Evolutionary conservation across 1,140 invertebrate genomes (phyloP).

Genomic region (Colletes latitarsis): DNA sequence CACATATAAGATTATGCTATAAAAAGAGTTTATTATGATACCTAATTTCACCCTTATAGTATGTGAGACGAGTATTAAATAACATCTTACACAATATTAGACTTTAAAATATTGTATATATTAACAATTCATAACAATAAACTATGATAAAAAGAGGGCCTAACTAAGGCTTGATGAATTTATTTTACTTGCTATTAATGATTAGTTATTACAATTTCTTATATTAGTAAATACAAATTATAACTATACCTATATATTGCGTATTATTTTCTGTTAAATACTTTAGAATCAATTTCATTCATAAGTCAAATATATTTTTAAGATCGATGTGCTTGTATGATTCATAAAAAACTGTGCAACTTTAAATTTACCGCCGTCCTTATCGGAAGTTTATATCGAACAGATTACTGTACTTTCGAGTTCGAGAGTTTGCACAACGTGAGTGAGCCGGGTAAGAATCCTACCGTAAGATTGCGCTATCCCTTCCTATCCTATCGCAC

Average conservation of each 20-base stretch:
- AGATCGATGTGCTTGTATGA: background rate
- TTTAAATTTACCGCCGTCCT: slow-evolving; percentile 30
- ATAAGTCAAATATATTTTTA: too few relatives aligned
- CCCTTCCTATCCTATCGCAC: slow-evolving; percentile 13
- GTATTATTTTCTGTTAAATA: background rate
- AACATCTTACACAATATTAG: slow-evolving; percentile 12
- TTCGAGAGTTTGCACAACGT: slow-evolving; percentile 18
- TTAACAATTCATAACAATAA: slow-evolving; percentile 9
- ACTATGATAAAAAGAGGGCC: background rate
- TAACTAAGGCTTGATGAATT: background rate
- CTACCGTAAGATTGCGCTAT: background rate
- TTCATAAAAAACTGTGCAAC: background rate
- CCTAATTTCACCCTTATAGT: slow-evolving; percentile 1
- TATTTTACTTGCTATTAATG: background rate
- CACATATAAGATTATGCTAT: slow-evolving; percentile 5
- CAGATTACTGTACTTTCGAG: background rate
- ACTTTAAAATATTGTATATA: slow-evolving; percentile 27
- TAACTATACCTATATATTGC: background rate
- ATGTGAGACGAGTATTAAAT: slow-evolving; percentile 20
- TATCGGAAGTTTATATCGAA: slow-evolving; percentile 34
- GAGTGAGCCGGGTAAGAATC: slow-evolving; percentile 8
- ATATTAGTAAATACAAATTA: background rate
- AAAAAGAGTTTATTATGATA: slow-evolving; percentile 19
- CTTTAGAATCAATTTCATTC: background rate
- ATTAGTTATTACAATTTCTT: background rate